phyloP scores from a whole-genome alignment of 2,113 vertebrate species.

The Melanerpes aurifrons region DNA sequence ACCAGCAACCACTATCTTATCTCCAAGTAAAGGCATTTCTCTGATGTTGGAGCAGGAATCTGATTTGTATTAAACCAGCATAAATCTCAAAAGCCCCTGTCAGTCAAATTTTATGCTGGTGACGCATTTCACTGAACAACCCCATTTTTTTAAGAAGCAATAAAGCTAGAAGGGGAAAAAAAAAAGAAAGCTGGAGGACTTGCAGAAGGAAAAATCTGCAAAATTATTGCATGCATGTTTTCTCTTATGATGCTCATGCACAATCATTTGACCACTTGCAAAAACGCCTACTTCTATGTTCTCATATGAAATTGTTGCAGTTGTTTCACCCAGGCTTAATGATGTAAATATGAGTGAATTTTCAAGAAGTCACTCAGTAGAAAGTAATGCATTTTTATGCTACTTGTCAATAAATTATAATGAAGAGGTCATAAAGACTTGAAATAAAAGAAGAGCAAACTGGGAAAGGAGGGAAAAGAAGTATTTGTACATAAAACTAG shows the following conservation, averaged over 20 bases:
- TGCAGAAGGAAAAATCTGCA: neutral
- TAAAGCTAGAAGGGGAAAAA: neutral
- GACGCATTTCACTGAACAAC: slow-evolving; percentile 13
- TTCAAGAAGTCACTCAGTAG: neutral
- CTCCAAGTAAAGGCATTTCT: slow-evolving; percentile 12
- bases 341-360: neutral
- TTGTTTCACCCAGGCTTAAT: neutral
- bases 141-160: neutral
- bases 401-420: neutral
- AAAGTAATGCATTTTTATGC: neutral
- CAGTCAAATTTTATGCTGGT: slow-evolving; percentile 21
- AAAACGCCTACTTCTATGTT: neutral
- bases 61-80: slow-evolving; percentile 26
- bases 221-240: neutral
- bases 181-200: neutral
- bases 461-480: neutral
- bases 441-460: neutral
- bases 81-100: neutral
- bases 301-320: neutral
- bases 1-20: neutral
- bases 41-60: neutral
- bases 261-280: neutral
- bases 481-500: neutral
- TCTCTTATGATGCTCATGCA: neutral
- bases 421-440: neutral